These are phyloP conservation scores for Neotoxoptera formosana DNA, from an alignment of 1,140 invertebrate genomes.

Conservation along the genomic window DNA sequence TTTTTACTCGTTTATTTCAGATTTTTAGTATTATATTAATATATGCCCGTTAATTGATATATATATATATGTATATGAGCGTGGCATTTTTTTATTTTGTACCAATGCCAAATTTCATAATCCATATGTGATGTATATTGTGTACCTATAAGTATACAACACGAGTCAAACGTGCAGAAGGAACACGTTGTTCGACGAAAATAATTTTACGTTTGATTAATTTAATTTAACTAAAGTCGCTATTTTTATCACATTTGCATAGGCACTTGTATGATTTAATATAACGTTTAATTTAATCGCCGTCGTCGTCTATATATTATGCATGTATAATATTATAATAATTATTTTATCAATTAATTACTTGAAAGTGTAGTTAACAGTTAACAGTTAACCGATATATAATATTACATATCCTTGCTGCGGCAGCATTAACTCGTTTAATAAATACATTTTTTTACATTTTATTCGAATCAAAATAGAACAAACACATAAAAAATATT, in stretches of 20 bases:
- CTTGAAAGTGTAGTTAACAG: background rate
- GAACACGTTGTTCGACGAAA: background rate
- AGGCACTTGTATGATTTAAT: background rate
- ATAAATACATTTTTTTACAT: background rate
- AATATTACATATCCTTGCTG: background rate
- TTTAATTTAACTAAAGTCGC: background rate
- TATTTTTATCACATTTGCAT: background rate
- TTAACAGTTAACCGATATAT: background rate
- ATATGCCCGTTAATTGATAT: background rate
- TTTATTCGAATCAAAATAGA: background rate
- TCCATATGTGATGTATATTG: background rate
- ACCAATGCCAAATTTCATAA: conserved; percentile 5
- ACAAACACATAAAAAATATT: background rate
- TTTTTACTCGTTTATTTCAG: background rate
- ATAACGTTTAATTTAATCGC: background rate
- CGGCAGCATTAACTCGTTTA: background rate
- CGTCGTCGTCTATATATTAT: background rate
- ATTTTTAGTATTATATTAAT: background rate
- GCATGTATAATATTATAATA: background rate
- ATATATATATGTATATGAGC: background rate
- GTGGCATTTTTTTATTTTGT: background rate
- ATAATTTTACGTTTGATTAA: conserved; percentile 29
- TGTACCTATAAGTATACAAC: background rate
- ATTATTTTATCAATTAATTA: background rate
- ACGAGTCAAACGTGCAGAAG: background rate